Evolutionary conservation across 2,797 vertebrate genomes (phyloP).

Genomic region (Trachops cirrhosus): DNA sequence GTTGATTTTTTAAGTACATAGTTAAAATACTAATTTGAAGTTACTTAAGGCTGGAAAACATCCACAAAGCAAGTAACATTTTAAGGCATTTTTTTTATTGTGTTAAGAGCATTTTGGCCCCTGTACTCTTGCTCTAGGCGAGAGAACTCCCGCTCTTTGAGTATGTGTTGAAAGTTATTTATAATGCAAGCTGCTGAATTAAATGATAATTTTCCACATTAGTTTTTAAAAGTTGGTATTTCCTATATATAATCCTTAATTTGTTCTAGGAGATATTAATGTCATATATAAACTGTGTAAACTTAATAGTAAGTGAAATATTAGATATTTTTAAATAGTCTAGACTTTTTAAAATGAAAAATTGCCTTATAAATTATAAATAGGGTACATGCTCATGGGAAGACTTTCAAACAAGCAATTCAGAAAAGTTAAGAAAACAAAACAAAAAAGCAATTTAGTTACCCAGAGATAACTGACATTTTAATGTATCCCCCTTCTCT

Average conservation of each 20-base stretch:
- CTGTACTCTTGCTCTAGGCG: background rate
- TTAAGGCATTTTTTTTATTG: background rate
- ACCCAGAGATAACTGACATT: background rate
- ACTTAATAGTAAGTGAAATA: background rate
- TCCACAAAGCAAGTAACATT: background rate
- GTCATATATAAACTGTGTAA: background rate
- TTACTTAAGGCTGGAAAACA: slow-evolving; percentile 2
- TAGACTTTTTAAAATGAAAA: background rate
- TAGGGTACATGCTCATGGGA: background rate
- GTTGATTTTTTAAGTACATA: background rate
- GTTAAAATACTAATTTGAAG: slow-evolving; percentile 30
- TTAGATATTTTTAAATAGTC: background rate
- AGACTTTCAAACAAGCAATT: background rate
- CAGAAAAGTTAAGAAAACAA: slow-evolving; percentile 2
- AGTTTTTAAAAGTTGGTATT: slow-evolving; percentile 27
- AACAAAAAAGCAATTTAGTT: background rate
- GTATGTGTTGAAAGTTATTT: slow-evolving; percentile 23
- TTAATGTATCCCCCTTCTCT: background rate
- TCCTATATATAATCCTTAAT: background rate
- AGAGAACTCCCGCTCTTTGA: slow-evolving; percentile 18
- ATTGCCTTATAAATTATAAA: background rate
- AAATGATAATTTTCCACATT: slow-evolving; percentile 24
- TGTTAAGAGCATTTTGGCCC: background rate
- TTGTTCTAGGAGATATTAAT: slow-evolving; percentile 5
- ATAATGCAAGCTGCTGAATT: background rate